These are phyloP conservation scores for Rhimphoctona megacephalus DNA, from an alignment of 2,888 invertebrate species.

Conservation along the genomic window DNA sequence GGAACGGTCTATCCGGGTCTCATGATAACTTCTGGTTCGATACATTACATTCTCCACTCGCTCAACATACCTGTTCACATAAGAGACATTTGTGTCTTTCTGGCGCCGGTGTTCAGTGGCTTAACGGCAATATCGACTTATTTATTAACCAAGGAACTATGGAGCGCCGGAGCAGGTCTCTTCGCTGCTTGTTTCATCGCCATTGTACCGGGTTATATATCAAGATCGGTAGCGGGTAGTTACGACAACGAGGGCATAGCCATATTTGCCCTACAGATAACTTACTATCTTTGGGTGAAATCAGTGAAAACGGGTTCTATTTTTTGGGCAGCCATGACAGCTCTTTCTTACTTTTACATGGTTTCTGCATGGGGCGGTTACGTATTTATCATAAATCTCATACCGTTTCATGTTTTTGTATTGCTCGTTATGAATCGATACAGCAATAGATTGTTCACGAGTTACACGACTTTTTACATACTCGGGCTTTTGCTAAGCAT, in stretches of 20 bases:
- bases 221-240: constrained; percentile 99
- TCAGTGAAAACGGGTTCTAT: constrained; percentile 99
- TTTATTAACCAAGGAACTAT: constrained; percentile 98
- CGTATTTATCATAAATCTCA: constrained; percentile 99
- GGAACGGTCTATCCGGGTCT: constrained; percentile 99
- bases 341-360: constrained; percentile 99
- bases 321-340: constrained; percentile 97
- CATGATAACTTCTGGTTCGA: constrained; percentile 99
- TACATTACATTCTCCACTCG: constrained; percentile 96
- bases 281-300: constrained; percentile 99
- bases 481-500: constrained; percentile 97
- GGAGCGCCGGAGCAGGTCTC: constrained; percentile 98
- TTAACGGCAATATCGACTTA: constrained; percentile 99
- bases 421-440: constrained; percentile 97
- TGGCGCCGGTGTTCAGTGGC: constrained; percentile 99
- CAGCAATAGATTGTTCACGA: constrained; percentile 96
- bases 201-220: constrained; percentile 99
- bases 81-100: constrained; percentile 98
- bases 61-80: constrained; percentile 99
- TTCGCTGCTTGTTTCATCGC: constrained; percentile 99
- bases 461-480: constrained; percentile 98
- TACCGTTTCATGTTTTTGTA: constrained; percentile 98
- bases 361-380: constrained; percentile 99
- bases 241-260: constrained; percentile 99
- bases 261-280: constrained; percentile 99